Conservation (phyloP, 2,113 vertebrate species). For the Centropristis striata region DNA sequence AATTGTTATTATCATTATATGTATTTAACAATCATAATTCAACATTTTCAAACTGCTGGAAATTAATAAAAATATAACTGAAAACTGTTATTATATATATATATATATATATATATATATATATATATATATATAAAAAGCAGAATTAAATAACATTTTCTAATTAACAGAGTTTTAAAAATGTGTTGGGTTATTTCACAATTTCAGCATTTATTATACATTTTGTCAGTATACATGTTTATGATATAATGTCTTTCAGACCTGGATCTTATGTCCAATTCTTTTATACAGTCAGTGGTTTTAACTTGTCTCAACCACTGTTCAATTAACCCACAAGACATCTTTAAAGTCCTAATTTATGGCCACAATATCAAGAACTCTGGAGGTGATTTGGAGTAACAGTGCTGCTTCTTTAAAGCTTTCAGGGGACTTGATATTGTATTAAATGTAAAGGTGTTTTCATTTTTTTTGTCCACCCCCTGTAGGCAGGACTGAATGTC, state of each 20-base stretch:
- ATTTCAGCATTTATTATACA: background rate
- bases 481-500: constrained; percentile 36
- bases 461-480: constrained; percentile 40
- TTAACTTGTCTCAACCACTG: background rate
- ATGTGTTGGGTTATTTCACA: background rate
- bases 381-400: background rate
- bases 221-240: background rate
- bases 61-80: no score
- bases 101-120: no score
- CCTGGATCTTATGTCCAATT: no score
- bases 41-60: no score
- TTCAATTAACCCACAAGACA: background rate
- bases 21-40: no score
- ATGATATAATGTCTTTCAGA: background rate
- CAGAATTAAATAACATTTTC: background rate
- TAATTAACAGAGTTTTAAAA: background rate
- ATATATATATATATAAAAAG: no score
- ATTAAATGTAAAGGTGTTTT: background rate
- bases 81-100: background rate
- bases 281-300: background rate
- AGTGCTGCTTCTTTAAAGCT: background rate
- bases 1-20: no score
- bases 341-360: background rate
- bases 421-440: background rate
- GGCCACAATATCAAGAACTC: background rate